A percentile compares a stretch with the other conserved stretches of the same genome.
phyloP scores from a whole-genome alignment of 2,113 vertebrate genomes.

The Nyctibius bracteatus region DNA sequence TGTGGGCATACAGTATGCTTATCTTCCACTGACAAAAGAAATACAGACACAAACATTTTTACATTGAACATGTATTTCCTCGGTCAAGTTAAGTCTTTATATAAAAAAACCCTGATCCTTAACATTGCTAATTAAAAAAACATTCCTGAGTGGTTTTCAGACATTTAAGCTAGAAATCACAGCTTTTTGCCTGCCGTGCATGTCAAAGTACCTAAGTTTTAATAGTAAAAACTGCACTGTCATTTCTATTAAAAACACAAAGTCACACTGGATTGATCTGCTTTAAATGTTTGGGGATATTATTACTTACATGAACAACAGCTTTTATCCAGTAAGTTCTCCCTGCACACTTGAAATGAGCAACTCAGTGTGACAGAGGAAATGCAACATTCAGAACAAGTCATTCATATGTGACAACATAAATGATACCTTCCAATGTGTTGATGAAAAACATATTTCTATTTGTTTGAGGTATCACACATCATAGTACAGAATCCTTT shows the following conservation, averaged over 20 bases:
- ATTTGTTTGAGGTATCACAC: slow-evolving; percentile 60
- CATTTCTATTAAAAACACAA: not conserved
- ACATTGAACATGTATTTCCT: not conserved
- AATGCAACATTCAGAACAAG: slow-evolving; percentile 60
- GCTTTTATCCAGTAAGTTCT: slow-evolving; percentile 15
- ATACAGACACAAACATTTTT: slow-evolving; percentile 23
- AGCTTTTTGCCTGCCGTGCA: slow-evolving; percentile 15
- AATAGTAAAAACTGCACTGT: slow-evolving; percentile 2
- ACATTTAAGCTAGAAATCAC: slow-evolving; percentile 29
- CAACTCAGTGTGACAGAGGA: not conserved
- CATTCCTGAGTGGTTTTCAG: slow-evolving; percentile 33
- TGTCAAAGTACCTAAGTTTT: slow-evolving; percentile 29
- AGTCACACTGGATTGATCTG: not conserved
- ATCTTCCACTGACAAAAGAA: slow-evolving; percentile 8
- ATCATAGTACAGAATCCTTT: slow-evolving; percentile 55
- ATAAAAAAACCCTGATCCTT: not conserved
- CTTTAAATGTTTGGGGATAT: slow-evolving; percentile 16
- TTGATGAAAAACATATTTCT: slow-evolving; percentile 39
- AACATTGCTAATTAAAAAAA: slow-evolving; percentile 39
- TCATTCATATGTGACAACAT: slow-evolving; percentile 59
- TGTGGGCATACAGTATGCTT: not conserved
- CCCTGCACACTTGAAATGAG: slow-evolving; percentile 11
- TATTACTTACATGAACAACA: not conserved
- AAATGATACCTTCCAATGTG: slow-evolving; percentile 41
- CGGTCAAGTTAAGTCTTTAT: not conserved